phyloP scores from a whole-genome alignment of 2,113 vertebrate species.

The Panthera leo region DNA sequence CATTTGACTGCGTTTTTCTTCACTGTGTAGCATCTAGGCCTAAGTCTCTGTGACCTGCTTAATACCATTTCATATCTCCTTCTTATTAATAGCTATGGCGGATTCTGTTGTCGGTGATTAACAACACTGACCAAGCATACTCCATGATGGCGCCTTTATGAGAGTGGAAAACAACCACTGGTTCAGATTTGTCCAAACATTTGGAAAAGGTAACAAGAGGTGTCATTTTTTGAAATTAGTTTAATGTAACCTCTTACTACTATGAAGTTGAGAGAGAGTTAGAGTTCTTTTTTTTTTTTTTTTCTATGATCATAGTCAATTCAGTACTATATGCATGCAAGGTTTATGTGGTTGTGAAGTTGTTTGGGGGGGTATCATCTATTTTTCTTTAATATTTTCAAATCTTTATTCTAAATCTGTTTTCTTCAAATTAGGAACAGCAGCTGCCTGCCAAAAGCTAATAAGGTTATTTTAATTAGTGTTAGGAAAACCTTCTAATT shows the following conservation, averaged over 20 bases:
- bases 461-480: constrained; percentile 74
- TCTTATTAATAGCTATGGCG: background rate
- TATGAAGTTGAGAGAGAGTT: background rate
- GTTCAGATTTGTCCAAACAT: background rate
- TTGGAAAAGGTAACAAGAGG: background rate
- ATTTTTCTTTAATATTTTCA: constrained; percentile 56
- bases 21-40: background rate
- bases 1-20: background rate
- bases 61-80: background rate
- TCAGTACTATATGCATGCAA: constrained; percentile 1
- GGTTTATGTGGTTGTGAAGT: constrained; percentile 23
- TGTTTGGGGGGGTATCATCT: constrained; percentile 12
- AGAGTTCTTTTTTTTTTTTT: background rate
- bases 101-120: constrained; percentile 3
- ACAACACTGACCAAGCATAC: background rate
- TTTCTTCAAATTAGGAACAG: constrained; percentile 70
- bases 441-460: constrained; percentile 64
- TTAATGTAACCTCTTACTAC: background rate
- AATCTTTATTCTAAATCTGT: constrained; percentile 46
- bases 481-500: constrained; percentile 60
- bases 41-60: background rate
- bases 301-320: background rate
- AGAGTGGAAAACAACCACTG: background rate
- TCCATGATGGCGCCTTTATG: background rate
- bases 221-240: background rate